Evolutionary conservation across 2,113 vertebrate species (phyloP).

Genomic region (Tychaedon coryphoeus): DNA sequence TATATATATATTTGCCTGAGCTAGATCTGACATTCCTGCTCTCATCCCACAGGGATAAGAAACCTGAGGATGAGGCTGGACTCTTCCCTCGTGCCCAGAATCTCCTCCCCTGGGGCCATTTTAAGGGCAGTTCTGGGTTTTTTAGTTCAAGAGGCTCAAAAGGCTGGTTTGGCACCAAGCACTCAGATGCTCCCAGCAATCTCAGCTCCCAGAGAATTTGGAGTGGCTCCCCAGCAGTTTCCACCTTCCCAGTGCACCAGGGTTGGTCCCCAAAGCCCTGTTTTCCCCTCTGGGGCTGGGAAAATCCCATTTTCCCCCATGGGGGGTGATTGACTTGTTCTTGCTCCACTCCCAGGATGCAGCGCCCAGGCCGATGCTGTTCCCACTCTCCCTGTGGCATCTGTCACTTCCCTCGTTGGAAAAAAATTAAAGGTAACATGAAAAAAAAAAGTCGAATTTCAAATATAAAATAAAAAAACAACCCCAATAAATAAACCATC

Average conservation of each 20-base stretch:
- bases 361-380: rapidly evolving
- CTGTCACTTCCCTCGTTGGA: not conserved
- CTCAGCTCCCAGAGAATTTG: not conserved
- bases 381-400: not conserved
- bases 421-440: not conserved
- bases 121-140: not conserved
- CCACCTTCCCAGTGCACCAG: rapidly evolving
- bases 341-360: rapidly evolving
- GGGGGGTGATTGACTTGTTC: rapidly evolving
- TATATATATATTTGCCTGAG: not conserved
- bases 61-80: not conserved
- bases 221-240: not conserved
- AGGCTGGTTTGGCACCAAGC: not conserved
- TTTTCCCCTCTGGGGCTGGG: not conserved
- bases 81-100: not conserved
- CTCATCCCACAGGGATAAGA: not conserved
- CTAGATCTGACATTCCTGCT: rapidly evolving
- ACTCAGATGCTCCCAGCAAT: not conserved
- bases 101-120: not conserved
- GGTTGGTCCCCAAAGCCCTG: rapidly evolving
- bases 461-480: not conserved
- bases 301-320: not conserved
- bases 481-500: not conserved
- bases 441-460: not conserved
- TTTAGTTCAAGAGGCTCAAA: not conserved